Conservation (phyloP, 2,888 invertebrate species). For the Tipula helvola region DNA sequence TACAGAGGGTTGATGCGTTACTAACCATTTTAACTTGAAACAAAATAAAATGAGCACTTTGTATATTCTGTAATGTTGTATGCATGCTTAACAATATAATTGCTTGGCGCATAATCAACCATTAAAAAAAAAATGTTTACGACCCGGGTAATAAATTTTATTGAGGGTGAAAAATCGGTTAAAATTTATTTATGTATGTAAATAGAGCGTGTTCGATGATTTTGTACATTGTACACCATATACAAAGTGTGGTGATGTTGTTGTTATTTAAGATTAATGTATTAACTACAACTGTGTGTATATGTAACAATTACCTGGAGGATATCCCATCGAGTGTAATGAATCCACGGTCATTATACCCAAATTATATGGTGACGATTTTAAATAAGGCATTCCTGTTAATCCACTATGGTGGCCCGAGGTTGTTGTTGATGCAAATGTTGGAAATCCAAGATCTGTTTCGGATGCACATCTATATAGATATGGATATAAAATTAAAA, state of each 20-base stretch:
- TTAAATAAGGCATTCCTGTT: slow-evolving; percentile 43
- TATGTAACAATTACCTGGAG: slow-evolving; percentile 33
- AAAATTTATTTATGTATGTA: not conserved
- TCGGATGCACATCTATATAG: slow-evolving; percentile 43
- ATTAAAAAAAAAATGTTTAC: not conserved
- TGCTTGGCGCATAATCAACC: not conserved
- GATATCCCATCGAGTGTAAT: slow-evolving; percentile 54
- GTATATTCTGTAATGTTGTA: not conserved
- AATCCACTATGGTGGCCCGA: slow-evolving; percentile 39
- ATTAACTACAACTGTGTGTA: not conserved
- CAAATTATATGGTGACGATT: slow-evolving; percentile 40
- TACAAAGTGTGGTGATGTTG: not conserved
- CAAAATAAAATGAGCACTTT: not conserved
- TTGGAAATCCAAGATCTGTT: slow-evolving; percentile 44
- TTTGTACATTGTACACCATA: not conserved
- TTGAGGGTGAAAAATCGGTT: not conserved
- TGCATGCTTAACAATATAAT: not conserved
- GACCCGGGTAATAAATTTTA: not conserved
- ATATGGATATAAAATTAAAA: not conserved
- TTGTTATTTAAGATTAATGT: not conserved
- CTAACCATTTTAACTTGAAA: not conserved
- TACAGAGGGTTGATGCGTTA: not conserved
- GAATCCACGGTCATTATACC: slow-evolving; percentile 48
- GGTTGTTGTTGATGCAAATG: slow-evolving; percentile 33
- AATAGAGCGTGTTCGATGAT: not conserved